phyloP scores from a whole-genome alignment of 2,797 vertebrate species.

The Melanogrammus aeglefinus region DNA sequence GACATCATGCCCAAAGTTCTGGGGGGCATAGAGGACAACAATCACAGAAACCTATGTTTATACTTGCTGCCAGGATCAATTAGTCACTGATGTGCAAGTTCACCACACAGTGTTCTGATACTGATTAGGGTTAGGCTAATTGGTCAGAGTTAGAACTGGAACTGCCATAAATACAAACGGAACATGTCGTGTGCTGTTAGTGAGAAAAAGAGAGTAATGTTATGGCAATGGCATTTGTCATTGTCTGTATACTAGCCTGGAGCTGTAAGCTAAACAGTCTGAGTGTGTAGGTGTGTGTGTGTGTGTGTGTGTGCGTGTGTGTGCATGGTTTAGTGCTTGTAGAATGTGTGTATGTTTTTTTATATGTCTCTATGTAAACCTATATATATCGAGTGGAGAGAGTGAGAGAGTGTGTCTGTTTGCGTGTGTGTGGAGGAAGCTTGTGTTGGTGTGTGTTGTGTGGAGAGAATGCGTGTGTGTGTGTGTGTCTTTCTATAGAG shows the following conservation, averaged over 20 bases:
- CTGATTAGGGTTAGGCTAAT: background rate
- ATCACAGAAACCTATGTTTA: background rate
- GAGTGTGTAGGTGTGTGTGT: conserved; percentile 6
- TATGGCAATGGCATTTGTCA: background rate
- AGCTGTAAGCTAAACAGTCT: background rate
- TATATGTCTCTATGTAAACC: background rate
- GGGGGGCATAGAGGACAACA: background rate
- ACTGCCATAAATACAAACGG: background rate
- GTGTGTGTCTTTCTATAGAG: background rate
- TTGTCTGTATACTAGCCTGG: background rate
- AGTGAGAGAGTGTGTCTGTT: background rate
- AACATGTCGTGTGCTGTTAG: background rate
- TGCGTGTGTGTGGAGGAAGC: conserved; percentile 9
- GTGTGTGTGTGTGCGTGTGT: conserved; percentile 17
- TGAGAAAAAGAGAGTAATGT: background rate
- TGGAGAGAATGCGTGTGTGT: background rate
- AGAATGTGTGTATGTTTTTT: conserved; percentile 15
- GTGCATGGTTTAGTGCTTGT: conserved; percentile 10
- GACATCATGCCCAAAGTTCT: conserved; percentile 16
- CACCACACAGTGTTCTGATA: background rate
- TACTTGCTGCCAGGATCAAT: background rate
- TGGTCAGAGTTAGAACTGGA: background rate
- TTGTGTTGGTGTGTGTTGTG: conserved; percentile 16
- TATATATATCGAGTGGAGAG: background rate
- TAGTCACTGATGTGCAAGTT: background rate